Evolutionary conservation across 2,888 invertebrate species (phyloP), one percentile per base, ranked within the genome.

Genomic region (Leptothorax acervorum): DNA sequence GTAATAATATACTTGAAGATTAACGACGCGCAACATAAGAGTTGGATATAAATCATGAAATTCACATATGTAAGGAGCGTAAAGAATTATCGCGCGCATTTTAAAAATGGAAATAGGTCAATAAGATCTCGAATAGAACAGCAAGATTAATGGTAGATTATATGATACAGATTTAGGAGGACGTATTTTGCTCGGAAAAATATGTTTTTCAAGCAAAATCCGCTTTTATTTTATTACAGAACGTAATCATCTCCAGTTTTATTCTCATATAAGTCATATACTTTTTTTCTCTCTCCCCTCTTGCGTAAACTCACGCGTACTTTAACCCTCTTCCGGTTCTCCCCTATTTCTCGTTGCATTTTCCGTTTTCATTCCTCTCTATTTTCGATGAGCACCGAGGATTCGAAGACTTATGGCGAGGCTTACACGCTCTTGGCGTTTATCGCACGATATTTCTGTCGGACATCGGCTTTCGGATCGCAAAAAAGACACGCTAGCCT

Each of bases 371-470:
- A 63, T 28, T 66, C 8, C 55, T 55, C 45, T 35, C 57, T 57
- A 57, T 68, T 78, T 57, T 57, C 55, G 45, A 78, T 78, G 55
- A 65, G n/a, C 48, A 39, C 18, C 51, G 42, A 11, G 35, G 5
- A 68, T 66, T 42, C 31, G 28, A 62, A 68, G 66, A 66, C 42
- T 78, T 78, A 57, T 57, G 31, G 55, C 11, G 35, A 68, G n/a
- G 31, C 45, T 78, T 75, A 68, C 28, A 35, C 6, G 31, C 57
- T 23, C 15, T 8, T 45, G n/a, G 55, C 45, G 1, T 78, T 78
- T 68, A 78, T 78, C 78, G 45, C 68, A 31, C 68, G 68, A 78
- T 78, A 78, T 78, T 78, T 78, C 68, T 78, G 57, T 78, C 57
- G n/a, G 65, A 28, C 76, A 65, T 76, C 53, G 35, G 45, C 57